Evolutionary conservation across 2,797 vertebrate species (phyloP).

Genomic region (Muraenolepis orangiensis): DNA sequence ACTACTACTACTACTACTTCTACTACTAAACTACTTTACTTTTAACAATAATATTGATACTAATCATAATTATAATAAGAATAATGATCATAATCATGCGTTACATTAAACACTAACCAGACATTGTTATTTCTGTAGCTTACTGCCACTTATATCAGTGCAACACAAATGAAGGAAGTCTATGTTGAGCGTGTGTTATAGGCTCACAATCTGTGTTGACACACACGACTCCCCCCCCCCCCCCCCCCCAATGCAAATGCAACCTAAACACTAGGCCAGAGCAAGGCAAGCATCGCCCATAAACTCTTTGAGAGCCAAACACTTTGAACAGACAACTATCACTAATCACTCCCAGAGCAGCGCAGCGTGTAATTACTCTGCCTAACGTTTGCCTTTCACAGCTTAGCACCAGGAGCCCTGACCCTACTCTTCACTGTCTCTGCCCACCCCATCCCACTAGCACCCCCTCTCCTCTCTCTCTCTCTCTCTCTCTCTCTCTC

Average conservation of each 20-base stretch:
- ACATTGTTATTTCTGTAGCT: conserved; percentile 14
- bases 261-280: conserved; percentile 69
- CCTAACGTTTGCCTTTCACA: conserved; percentile 80
- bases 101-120: background rate
- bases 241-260: conserved; percentile 72
- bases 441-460: conserved; percentile 55
- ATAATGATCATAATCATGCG: too few relatives aligned
- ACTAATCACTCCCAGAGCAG: conserved; percentile 81
- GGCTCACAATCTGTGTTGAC: conserved; percentile 65
- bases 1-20: background rate
- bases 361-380: conserved; percentile 78
- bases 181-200: conserved; percentile 32
- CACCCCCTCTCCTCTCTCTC: background rate
- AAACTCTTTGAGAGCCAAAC: conserved; percentile 70
- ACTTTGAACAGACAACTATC: conserved; percentile 77
- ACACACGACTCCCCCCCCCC: conserved; percentile 60
- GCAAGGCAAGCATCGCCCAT: conserved; percentile 72
- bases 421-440: conserved; percentile 75
- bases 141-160: conserved; percentile 20
- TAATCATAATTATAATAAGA: too few relatives aligned
- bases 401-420: conserved; percentile 76
- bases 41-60: background rate
- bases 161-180: conserved; percentile 24
- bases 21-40: background rate
- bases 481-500: conserved; percentile 4